Conservation (phyloP, 2,888 invertebrate species). For the Xanthorhoe spadicearia region DNA sequence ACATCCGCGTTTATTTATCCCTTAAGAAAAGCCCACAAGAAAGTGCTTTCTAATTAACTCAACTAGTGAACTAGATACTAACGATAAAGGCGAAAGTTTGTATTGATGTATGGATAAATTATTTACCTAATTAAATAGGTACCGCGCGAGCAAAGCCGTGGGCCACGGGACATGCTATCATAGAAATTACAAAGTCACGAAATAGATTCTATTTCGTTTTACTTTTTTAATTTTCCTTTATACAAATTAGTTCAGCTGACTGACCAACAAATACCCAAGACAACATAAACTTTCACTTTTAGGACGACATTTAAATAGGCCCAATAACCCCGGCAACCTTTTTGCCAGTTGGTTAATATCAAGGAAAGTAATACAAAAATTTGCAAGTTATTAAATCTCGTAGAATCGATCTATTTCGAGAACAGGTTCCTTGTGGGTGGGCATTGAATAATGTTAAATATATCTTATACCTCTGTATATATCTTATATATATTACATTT, state of each 20-base stretch:
- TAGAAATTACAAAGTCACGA: no score
- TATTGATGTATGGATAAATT: no score
- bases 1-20: background rate
- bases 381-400: background rate
- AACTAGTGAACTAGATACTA: background rate
- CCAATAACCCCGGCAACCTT: background rate
- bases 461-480: background rate
- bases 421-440: background rate
- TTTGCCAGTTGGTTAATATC: constrained; percentile 3
- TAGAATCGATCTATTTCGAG: background rate
- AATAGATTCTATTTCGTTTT: no score
- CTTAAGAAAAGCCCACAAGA: background rate
- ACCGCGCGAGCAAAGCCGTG: no score
- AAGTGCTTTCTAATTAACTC: background rate
- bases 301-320: background rate
- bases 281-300: constrained; percentile 1
- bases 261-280: background rate
- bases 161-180: no score
- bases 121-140: no score
- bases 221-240: background rate
- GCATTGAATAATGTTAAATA: background rate
- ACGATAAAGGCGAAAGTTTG: no score
- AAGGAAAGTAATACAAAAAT: background rate
- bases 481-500: background rate
- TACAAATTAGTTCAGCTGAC: background rate